These are phyloP conservation scores for Eutolmus rufibarbis DNA, from an alignment of 2,888 invertebrate species.

Conservation along the genomic window DNA sequence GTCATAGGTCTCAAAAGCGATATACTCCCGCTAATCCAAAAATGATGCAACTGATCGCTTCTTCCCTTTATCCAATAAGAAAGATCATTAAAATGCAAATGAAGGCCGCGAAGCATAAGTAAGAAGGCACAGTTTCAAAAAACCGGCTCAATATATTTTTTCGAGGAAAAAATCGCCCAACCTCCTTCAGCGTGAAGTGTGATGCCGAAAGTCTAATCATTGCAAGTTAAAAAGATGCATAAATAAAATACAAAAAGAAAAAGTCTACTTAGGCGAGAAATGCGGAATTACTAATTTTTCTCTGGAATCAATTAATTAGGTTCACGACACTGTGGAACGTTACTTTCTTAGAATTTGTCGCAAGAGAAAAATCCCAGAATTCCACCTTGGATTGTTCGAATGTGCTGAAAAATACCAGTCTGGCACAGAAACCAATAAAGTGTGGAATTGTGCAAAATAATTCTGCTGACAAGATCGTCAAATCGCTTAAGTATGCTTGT, in stretches of 20 bases:
- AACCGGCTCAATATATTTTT: neutral
- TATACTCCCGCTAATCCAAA: constrained; percentile 4
- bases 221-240: neutral
- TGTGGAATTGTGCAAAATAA: neutral
- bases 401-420: neutral
- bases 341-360: neutral
- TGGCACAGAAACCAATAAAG: neutral
- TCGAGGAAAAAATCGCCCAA: neutral
- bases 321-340: neutral
- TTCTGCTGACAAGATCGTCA: neutral
- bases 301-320: constrained; percentile 8
- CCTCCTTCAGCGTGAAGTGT: neutral
- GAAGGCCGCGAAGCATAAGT: neutral
- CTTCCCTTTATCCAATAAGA: neutral
- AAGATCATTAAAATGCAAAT: constrained; percentile 31
- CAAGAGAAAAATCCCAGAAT: constrained; percentile 11
- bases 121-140: neutral
- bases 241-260: neutral
- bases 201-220: neutral
- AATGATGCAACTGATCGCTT: constrained; percentile 29
- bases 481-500: neutral
- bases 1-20: neutral
- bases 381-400: neutral
- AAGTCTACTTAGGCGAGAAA: neutral
- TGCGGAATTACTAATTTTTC: constrained; percentile 15